Evolutionary conservation across 1,140 invertebrate species (phyloP), one percentile per base, ranked within the genome.

Genomic region (Chionoecetes opilio): DNA sequence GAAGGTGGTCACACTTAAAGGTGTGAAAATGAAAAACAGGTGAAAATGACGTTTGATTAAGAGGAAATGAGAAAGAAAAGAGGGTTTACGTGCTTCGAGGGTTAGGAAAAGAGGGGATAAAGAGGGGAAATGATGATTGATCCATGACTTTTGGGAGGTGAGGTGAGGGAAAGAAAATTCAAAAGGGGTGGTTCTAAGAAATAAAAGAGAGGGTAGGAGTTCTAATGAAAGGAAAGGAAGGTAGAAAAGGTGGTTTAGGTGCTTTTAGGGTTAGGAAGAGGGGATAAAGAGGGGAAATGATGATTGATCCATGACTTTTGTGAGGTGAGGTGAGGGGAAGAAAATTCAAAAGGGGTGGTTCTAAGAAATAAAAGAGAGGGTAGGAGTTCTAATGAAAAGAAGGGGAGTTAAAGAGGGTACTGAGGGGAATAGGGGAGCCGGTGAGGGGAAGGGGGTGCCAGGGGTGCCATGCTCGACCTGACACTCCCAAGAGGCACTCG

Each of bases 401-500:
- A 75, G n/a, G 63, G 63, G 0, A 21, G 21, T 5, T 5, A n/a
- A 26, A n/a, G 63, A n/a, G n/a, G n/a, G 63, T 17, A 75, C 6
- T 75, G 63, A n/a, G 63, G 63, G 63, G 63, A 75, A 26, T 5
- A 46, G 14, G 41, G 41, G 5, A 46, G 5, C 5, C 5, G 41
- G 41, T 46, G 41, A 14, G 14, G 14, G 41, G 41, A 46, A 14
- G 41, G 14, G 14, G 41, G 41, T 46, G 41, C 5, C 41, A 46
- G n/a, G 21, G 63, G 63, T 75, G 63, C 63, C 63, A 75, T 75
- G 63, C 63, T 26, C 26, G 63, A 75, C 63, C 63, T 75, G 63
- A 75, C 63, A 75, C 63, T 75, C 63, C 11, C 63, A 75, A 75
- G 63, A 75, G 63, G 63, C 63, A 75, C 63, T 75, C 63, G 63